Evolutionary conservation across 2,113 vertebrate species (phyloP).

Genomic region (Sciurus niger): DNA sequence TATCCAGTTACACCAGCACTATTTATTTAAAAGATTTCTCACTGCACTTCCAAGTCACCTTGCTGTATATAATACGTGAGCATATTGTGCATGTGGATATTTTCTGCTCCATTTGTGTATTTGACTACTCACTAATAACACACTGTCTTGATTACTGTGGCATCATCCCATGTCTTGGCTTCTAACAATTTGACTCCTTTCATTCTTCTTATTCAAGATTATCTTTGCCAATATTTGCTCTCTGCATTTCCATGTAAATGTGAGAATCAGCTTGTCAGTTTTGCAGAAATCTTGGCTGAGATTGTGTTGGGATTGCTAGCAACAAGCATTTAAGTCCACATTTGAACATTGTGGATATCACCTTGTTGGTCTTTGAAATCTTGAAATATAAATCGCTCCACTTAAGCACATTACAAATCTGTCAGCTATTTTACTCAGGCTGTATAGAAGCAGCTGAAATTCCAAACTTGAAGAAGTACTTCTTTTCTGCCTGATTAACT

Average conservation of each 20-base stretch:
- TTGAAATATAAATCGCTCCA: constrained; percentile 42
- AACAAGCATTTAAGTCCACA: background rate
- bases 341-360: constrained; percentile 36
- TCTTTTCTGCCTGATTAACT: constrained; percentile 79
- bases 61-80: background rate
- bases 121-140: background rate
- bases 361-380: constrained; percentile 44
- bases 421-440: background rate
- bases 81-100: background rate
- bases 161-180: background rate
- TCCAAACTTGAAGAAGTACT: constrained; percentile 72
- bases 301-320: background rate
- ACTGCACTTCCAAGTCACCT: background rate
- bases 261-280: background rate
- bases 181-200: background rate
- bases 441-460: constrained; percentile 72
- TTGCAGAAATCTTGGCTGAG: background rate
- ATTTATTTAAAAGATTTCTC: background rate
- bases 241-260: background rate
- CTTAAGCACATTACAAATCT: constrained; percentile 40
- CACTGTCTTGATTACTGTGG: background rate
- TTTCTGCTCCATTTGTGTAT: background rate
- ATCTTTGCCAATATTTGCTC: background rate
- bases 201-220: background rate
- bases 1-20: background rate